Percentiles rank a stretch among this genome's conserved stretches.
Evolutionary conservation across 2,888 invertebrate species (phyloP).

Genomic region (Ariolimax columbianus): DNA sequence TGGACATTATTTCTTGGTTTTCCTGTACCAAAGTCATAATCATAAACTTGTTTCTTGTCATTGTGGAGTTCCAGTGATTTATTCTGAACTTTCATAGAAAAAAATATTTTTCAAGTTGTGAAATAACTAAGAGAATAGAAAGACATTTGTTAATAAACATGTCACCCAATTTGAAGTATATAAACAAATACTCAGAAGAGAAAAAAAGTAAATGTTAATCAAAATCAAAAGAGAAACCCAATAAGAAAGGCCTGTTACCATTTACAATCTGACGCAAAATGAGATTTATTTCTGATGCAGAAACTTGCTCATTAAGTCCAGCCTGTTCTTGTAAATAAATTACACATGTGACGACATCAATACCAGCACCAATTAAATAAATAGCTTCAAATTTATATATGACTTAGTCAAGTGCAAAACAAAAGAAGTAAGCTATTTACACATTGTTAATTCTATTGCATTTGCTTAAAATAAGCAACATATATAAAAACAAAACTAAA

Average conservation of each 20-base stretch:
- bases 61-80: too few relatives aligned
- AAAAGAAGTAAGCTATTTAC: background rate
- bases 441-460: background rate
- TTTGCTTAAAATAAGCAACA: conserved; percentile 1
- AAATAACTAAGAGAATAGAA: too few relatives aligned
- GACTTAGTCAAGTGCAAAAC: conserved; percentile 14
- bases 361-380: conserved; percentile 24
- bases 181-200: too few relatives aligned
- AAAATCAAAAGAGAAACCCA: background rate
- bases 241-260: background rate
- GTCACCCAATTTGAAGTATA: too few relatives aligned
- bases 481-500: background rate
- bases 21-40: too few relatives aligned
- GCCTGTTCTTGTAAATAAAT: background rate
- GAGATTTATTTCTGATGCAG: background rate
- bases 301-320: background rate
- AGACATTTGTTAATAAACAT: too few relatives aligned
- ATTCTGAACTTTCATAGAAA: too few relatives aligned
- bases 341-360: background rate
- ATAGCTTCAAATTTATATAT: conserved; percentile 12
- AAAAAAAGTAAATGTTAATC: too few relatives aligned
- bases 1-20: too few relatives aligned
- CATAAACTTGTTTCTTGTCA: too few relatives aligned
- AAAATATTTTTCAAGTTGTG: too few relatives aligned
- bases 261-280: background rate